Base-by-base conservation (phyloP, 2,888 invertebrate genomes). In the Melanargia galathea region DNA sequence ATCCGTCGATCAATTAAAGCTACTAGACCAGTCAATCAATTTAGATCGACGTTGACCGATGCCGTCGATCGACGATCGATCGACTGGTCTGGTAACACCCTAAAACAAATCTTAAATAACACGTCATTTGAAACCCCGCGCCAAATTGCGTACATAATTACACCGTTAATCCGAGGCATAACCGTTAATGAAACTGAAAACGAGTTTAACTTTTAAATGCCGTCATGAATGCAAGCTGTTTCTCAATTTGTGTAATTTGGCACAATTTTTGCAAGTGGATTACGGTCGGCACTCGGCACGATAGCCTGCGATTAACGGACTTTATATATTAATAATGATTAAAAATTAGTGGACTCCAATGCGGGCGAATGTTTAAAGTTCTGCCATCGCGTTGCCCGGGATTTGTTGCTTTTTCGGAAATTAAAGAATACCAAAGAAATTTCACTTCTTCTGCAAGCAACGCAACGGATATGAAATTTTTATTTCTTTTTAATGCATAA, bases 121-220 rank as follows among this genome's bases (percentile, higher is more conserved):
- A 64, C 56, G 48, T 54, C 56, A 56, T 62, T 76, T 81, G 74
- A 80, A 81, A 79, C 73, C 75, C 75, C 69, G 73, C 68, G 84
- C 85, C 84, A 87, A 87, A 87, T 86, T 82, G 81, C 84, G 80
- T 82, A 78, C 85, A 84, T 86, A 90, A 90, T 88, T 84, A 87
- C 82, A 69, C 80, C 80, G 79, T 90, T 84, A 87, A 83, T 76
- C 83, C 79, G 83, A 82, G 84, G 81, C 83, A 88, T 86, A 85
- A 84, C 84, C 86, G 85, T 89, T 90, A 87, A 90, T 87, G 84
- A 82, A 83, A 86, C 87, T 83, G 87, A 84, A 84, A 88, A 87
- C 81, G 84, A 73, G 72, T 85, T 83, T 79, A 87, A 89, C 83
- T 89, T 89, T 89, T 85, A 86, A 90, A 86, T 78, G 79, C 79